Conservation (phyloP, 2,797 vertebrate genomes). For the Sphaeramia orbicularis region DNA sequence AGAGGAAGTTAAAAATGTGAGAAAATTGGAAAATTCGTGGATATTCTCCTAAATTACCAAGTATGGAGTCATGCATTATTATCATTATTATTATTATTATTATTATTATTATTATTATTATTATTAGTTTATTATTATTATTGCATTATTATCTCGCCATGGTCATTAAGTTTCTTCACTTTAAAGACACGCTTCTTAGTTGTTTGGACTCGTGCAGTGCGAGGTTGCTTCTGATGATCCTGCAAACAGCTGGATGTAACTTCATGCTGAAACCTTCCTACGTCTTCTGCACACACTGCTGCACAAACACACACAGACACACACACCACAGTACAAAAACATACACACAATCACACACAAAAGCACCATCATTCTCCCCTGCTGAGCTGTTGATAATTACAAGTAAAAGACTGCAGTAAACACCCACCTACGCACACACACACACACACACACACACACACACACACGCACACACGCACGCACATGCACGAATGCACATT, state of each 20-base stretch:
- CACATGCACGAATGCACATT: too few species aligned
- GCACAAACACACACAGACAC: conserved; percentile 8
- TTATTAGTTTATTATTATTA: background rate
- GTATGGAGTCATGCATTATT: too few species aligned
- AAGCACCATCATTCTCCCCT: conserved; percentile 39
- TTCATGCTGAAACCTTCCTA: conserved; percentile 25
- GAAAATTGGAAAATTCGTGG: too few species aligned
- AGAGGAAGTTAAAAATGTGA: too few species aligned
- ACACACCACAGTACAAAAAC: conserved; percentile 3
- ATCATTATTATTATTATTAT: background rate
- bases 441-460: background rate
- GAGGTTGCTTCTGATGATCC: conserved; percentile 39
- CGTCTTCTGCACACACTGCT: conserved; percentile 9
- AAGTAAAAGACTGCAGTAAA: conserved; percentile 64
- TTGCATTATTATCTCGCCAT: background rate
- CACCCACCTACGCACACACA: conserved; percentile 26
- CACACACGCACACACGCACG: background rate
- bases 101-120: background rate
- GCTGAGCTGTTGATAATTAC: conserved; percentile 69
- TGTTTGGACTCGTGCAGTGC: conserved; percentile 5
- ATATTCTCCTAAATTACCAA: too few species aligned
- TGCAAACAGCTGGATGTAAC: conserved; percentile 57
- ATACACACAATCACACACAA: conserved; percentile 32
- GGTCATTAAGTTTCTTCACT: background rate
- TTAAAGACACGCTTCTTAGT: background rate